phyloP scores from a whole-genome alignment of 2,113 vertebrate species.

The Chionomys nivalis region DNA sequence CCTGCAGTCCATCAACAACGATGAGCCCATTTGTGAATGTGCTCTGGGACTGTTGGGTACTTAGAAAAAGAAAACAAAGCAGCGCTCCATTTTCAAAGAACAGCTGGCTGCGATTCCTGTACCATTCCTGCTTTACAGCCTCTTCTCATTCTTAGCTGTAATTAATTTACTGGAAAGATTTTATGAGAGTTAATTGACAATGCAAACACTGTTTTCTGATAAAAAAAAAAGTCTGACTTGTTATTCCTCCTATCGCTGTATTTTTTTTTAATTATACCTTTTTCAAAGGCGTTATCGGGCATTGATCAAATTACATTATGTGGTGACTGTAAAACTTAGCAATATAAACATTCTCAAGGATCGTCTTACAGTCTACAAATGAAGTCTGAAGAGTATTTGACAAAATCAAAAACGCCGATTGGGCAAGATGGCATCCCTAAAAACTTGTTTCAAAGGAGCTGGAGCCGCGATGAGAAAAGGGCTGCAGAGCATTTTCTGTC shows the following conservation, averaged over 20 bases:
- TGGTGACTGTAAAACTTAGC: slow-evolving; percentile 41
- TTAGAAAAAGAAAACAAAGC: slow-evolving; percentile 66
- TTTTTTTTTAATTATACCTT: slow-evolving; percentile 50
- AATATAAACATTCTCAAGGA: slow-evolving; percentile 46
- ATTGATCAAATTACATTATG: slow-evolving; percentile 55
- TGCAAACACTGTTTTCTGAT: slow-evolving; percentile 29
- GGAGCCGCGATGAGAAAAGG: not conserved
- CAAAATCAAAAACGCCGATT: slow-evolving; percentile 56
- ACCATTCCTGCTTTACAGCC: slow-evolving; percentile 43
- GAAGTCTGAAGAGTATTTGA: slow-evolving; percentile 58
- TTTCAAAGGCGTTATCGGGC: slow-evolving; percentile 61
- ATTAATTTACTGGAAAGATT: slow-evolving; percentile 76
- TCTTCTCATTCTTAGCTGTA: slow-evolving; percentile 71
- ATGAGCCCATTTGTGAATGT: slow-evolving; percentile 20
- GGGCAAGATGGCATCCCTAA: slow-evolving; percentile 26
- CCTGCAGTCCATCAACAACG: slow-evolving; percentile 37
- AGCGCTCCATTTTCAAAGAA: slow-evolving; percentile 60
- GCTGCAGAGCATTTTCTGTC: not conserved
- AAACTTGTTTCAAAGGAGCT: slow-evolving; percentile 37
- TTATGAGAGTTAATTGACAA: slow-evolving; percentile 66
- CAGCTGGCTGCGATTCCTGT: slow-evolving; percentile 64
- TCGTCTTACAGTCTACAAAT: slow-evolving; percentile 43
- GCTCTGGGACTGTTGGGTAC: slow-evolving; percentile 44
- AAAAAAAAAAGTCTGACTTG: slow-evolving; percentile 53
- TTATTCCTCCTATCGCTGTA: slow-evolving; percentile 33